A percentile compares a stretch with the other conserved stretches of the same genome.
phyloP scores from a whole-genome alignment of 53 echinoderm and acorn worm species.

The Crossaster papposus region DNA sequence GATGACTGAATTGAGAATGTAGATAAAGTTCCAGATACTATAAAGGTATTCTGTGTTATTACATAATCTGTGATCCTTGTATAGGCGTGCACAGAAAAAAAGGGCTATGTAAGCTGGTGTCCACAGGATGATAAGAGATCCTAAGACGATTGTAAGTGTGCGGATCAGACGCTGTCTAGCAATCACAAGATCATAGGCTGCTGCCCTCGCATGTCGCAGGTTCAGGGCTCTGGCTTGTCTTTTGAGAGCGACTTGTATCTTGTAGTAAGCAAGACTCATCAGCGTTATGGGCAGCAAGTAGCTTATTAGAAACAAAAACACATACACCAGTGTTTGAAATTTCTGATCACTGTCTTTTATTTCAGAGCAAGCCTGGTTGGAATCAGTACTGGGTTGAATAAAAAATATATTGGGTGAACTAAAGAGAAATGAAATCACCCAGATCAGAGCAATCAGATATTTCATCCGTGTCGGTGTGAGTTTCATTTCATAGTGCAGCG shows the following conservation, averaged over 20 bases:
- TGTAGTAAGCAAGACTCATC: slow-evolving; percentile 45
- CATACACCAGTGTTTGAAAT: neutral
- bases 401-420: neutral
- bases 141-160: slow-evolving; percentile 7
- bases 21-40: neutral
- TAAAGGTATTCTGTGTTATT: neutral
- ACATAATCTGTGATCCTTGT: neutral
- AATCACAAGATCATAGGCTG: slow-evolving; percentile 31
- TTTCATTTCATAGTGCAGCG: slow-evolving; percentile 6
- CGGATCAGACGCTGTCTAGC: slow-evolving; percentile 32
- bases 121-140: slow-evolving; percentile 29
- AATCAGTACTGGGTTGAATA: neutral
- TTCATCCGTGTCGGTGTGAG: neutral
- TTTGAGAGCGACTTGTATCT: slow-evolving; percentile 31
- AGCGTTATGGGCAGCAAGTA: neutral
- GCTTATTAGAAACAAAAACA: neutral
- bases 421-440: slow-evolving; percentile 10
- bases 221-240: slow-evolving; percentile 18
- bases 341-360: neutral
- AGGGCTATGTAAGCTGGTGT: neutral
- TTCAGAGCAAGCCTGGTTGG: neutral
- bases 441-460: slow-evolving; percentile 14
- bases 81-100: neutral
- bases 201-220: slow-evolving; percentile 14
- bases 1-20: slow-evolving; percentile 31